Percentiles rank a stretch among this genome's conserved stretches.
phyloP scores from a whole-genome alignment of 2,113 vertebrate genomes.

The Syrmaticus mikado region DNA sequence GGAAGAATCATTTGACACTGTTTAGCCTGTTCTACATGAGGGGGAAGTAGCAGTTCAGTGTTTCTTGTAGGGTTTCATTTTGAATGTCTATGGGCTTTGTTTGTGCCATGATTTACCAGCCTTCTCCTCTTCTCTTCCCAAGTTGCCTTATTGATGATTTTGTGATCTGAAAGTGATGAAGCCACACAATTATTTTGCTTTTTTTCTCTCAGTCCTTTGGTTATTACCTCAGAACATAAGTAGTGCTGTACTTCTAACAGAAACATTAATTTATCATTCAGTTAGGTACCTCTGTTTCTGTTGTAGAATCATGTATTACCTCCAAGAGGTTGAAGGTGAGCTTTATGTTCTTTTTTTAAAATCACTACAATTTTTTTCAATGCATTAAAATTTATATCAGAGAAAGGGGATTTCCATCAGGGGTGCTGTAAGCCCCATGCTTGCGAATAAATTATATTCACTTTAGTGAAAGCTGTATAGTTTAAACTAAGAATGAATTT shows the following conservation, averaged over 20 bases:
- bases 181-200: neutral
- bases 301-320: neutral
- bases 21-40: neutral
- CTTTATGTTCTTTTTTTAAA: neutral
- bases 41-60: neutral
- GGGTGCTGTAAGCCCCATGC: neutral
- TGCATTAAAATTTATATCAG: neutral
- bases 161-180: neutral
- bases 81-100: neutral
- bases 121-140: accelerated
- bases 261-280: neutral
- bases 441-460: neutral
- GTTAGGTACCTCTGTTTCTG: neutral
- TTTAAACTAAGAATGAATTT: neutral
- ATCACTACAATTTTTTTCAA: neutral
- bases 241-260: neutral
- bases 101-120: neutral
- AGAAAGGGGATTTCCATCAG: neutral
- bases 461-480: neutral
- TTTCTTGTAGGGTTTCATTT: neutral
- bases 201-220: neutral
- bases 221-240: neutral
- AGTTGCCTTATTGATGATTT: neutral
- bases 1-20: neutral
- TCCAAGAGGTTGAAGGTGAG: neutral